Conservation (phyloP, 1,140 invertebrate species). For the roundworm (Caenorhabditis elegans) region WBcel235 BX284603.4:9491501-9492000, state of each 20-base stretch:
- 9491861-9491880: not conserved
- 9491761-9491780: not conserved
- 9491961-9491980: not conserved
- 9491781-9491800: not conserved
- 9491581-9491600: too few relatives aligned
- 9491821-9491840: not conserved
- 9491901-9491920: conserved; percentile 33
- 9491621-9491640: not conserved
- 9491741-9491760: not conserved
- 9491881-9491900: conserved; percentile 19
- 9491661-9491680: not conserved
- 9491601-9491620: too few relatives aligned
- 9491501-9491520: too few relatives aligned
- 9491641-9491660: not conserved
- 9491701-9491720: conserved; percentile 13
- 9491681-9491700: not conserved
- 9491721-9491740: conserved; percentile 3
- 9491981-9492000: not conserved
- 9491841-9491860: not conserved
- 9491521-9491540: too few relatives aligned
- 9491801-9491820: not conserved
- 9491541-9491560: too few relatives aligned
- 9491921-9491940: conserved; percentile 41
- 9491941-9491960: conserved; percentile 26
- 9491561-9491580: too few relatives aligned